phyloP scores from a whole-genome alignment of 53 echinoderm and acorn worm genomes.

The Paracentrotus lividus region DNA sequence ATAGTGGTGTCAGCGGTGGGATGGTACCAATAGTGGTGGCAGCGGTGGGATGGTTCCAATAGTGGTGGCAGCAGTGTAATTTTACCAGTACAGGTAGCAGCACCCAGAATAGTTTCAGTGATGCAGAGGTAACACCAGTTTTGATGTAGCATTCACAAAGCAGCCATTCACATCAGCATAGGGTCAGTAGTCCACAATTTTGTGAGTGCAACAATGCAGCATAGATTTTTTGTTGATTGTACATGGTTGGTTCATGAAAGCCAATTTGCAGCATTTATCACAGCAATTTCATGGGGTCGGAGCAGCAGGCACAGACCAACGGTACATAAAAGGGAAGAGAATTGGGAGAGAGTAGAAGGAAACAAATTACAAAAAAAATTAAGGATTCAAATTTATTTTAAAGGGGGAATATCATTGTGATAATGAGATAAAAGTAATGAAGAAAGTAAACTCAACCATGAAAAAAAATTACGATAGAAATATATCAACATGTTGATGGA shows the following conservation, averaged over 20 bases:
- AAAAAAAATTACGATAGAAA: no score
- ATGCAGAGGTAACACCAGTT: constrained; percentile 38
- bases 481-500: neutral
- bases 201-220: constrained; percentile 52
- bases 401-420: neutral
- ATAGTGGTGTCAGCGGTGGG: constrained; percentile 18
- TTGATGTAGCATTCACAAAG: constrained; percentile 46
- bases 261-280: constrained; percentile 59
- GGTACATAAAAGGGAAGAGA: neutral
- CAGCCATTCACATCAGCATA: constrained; percentile 53
- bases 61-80: constrained; percentile 19
- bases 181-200: constrained; percentile 56
- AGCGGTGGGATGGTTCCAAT: constrained; percentile 21
- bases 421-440: neutral
- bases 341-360: constrained; percentile 4
- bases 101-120: neutral
- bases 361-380: neutral
- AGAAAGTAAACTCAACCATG: no score
- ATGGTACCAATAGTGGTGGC: constrained; percentile 23
- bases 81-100: neutral
- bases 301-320: constrained; percentile 12
- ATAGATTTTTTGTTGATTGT: constrained; percentile 41
- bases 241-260: constrained; percentile 51
- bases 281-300: constrained; percentile 20
- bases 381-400: neutral